phyloP scores from a whole-genome alignment of 2,797 vertebrate genomes.

The Parauchenoglanis punctatus region DNA sequence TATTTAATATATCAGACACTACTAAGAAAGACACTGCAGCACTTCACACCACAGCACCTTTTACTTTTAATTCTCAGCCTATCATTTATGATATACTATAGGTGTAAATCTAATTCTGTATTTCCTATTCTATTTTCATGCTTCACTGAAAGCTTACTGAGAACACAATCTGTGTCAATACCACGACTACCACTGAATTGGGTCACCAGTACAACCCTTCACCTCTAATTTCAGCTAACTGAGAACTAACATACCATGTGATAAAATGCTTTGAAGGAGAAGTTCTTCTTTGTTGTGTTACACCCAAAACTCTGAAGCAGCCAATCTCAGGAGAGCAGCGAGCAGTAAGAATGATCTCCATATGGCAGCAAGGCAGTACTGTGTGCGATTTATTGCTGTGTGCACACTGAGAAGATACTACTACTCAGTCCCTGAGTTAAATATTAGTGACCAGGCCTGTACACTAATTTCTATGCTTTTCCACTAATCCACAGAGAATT shows the following conservation, averaged over 20 bases:
- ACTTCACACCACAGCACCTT: background rate
- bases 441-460: background rate
- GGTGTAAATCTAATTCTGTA: background rate
- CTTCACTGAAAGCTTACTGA: slow-evolving; percentile 54
- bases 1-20: background rate
- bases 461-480: background rate
- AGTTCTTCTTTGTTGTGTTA: slow-evolving; percentile 30
- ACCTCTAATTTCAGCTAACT: slow-evolving; percentile 54
- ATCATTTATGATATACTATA: background rate
- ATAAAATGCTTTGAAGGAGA: slow-evolving; percentile 3
- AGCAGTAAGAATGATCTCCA: slow-evolving; percentile 70
- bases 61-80: background rate
- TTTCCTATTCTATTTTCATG: slow-evolving; percentile 53
- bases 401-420: slow-evolving; percentile 15
- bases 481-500: background rate
- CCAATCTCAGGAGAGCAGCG: slow-evolving; percentile 62
- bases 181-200: slow-evolving; percentile 61
- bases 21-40: background rate
- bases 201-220: slow-evolving; percentile 57
- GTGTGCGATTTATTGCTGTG: slow-evolving; percentile 3
- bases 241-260: slow-evolving; percentile 42
- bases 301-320: slow-evolving; percentile 67
- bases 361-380: slow-evolving; percentile 68
- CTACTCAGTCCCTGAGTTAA: background rate
- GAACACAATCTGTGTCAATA: slow-evolving; percentile 66